These are phyloP conservation scores for Chalcis sispes DNA, from an alignment of 2,888 invertebrate genomes.

Conservation along the genomic window DNA sequence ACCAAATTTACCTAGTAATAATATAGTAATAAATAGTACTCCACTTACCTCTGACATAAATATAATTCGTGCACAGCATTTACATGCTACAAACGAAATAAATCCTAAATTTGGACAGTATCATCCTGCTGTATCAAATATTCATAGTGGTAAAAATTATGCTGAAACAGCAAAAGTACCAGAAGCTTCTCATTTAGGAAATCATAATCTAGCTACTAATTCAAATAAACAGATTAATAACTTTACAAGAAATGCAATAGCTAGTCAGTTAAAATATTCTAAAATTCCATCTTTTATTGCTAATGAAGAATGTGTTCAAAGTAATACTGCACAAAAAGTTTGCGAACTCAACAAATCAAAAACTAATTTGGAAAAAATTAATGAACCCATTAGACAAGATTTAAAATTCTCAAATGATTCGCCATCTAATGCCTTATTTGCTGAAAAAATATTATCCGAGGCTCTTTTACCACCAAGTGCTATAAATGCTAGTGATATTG, in stretches of 20 bases:
- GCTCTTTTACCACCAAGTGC: conserved; percentile 69
- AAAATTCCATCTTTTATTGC: conserved; percentile 23
- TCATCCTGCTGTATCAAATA: conserved; percentile 61
- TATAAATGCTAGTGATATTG: conserved; percentile 66
- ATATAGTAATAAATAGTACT: background rate
- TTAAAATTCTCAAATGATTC: conserved; percentile 52
- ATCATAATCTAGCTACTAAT: conserved; percentile 4
- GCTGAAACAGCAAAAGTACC: conserved; percentile 48
- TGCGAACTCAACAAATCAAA: background rate
- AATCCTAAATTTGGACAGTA: conserved; percentile 61
- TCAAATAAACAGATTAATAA: conserved; percentile 2
- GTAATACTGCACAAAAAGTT: background rate
- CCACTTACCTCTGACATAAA: conserved; percentile 17
- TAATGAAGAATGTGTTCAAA: conserved; percentile 16
- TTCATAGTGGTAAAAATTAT: conserved; percentile 57
- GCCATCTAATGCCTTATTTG: conserved; percentile 58
- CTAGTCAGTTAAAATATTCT: conserved; percentile 17
- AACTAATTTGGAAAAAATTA: conserved; percentile 5
- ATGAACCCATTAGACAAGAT: conserved; percentile 27
- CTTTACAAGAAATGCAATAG: background rate
- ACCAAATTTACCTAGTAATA: background rate
- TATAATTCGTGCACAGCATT: conserved; percentile 33
- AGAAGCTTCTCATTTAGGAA: conserved; percentile 12
- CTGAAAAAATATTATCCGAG: conserved; percentile 67
- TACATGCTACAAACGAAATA: conserved; percentile 52